Evolutionary conservation across 2,888 invertebrate genomes (phyloP), one percentile per base, ranked within the genome.

Genomic region (Zhuqinia jingwanae): DNA sequence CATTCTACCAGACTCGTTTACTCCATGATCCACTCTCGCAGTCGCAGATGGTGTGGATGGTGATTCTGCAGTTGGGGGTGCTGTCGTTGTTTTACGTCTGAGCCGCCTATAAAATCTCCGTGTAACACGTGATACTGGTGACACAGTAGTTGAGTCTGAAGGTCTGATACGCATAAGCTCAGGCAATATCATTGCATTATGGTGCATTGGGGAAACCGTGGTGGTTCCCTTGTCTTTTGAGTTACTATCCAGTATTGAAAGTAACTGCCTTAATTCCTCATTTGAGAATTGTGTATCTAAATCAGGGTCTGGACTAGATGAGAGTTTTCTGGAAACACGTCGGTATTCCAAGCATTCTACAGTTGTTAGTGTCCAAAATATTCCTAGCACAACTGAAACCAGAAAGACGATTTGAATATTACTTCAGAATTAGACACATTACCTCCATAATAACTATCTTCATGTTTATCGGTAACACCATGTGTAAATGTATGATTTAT

Each of bases 301-400:
- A 36, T 73, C 82, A 17, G 68, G 65, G 17, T 85, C 85, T 22
- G 73, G 85, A 85, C 85, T 85, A 85, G 85, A 85, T 27, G 36
- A 25, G 47, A 79, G 58, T 75, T 85, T 85, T 42, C 85, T 78
- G 45, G 70, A 45, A 45, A 85, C 56, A 20, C 73, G 58, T 30
- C 73, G 47, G 45, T 70, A 73, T 47, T 85, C 70, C n/a, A 70
- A 25, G 25, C 84, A 36, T 13, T 68, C 42, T 47, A 30, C 42
- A 20, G 47, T n/a, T 58, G 84, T 25, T 36, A 58, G 15, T n/a
- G n/a, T 47, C 78, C 56, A 78, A 20, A 85, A 25, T 27, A 83
- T 22, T 45, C 83, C 77, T 25, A 76, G 27, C 20, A 83, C 50
- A 36, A 83, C 83, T 83, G 56, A 22, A 83, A 68, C 10, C 1